Conservation (phyloP, 2,888 invertebrate genomes). For the Lacanobia oleracea region DNA sequence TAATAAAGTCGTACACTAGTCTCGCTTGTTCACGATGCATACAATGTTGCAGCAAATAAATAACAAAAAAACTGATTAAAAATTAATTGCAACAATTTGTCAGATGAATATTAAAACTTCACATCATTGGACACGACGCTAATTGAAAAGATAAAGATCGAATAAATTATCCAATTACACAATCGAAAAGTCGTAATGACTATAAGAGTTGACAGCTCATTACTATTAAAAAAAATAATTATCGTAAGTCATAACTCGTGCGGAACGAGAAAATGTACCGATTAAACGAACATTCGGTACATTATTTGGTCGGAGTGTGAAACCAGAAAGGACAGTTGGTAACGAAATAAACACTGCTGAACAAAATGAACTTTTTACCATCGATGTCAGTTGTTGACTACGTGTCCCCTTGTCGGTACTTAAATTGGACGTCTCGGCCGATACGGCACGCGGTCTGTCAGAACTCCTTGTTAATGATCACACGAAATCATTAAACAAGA, state of each 20-base stretch:
- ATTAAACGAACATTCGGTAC: conserved; percentile 62
- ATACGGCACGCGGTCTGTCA: conserved; percentile 70
- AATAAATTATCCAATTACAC: conserved; percentile 81
- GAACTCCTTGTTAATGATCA: conserved; percentile 73
- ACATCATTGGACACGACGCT: conserved; percentile 70
- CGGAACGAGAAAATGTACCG: conserved; percentile 67
- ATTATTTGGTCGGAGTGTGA: conserved; percentile 69
- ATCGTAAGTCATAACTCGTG: conserved; percentile 68
- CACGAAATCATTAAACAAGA: conserved; percentile 69
- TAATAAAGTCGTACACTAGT: conserved; percentile 16
- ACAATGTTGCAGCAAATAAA: conserved; percentile 48
- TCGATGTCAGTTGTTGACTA: conserved; percentile 73
- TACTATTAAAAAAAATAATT: conserved; percentile 73
- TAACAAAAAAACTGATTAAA: conserved; percentile 59
- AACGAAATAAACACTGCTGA: conserved; percentile 67
- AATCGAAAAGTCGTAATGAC: conserved; percentile 77
- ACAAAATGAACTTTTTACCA: conserved; percentile 76
- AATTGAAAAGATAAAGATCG: conserved; percentile 82
- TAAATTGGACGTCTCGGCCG: conserved; percentile 77
- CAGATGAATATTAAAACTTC: conserved; percentile 68
- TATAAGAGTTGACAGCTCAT: conserved; percentile 77
- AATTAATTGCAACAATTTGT: conserved; percentile 73
- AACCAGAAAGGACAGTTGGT: conserved; percentile 70
- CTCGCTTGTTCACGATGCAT: conserved; percentile 18
- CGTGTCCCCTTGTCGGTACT: conserved; percentile 76